Evolutionary conservation across 1,140 invertebrate genomes (phyloP), one percentile per base, ranked within the genome.

Genomic region (Pseudomyrmex dendroicus): DNA sequence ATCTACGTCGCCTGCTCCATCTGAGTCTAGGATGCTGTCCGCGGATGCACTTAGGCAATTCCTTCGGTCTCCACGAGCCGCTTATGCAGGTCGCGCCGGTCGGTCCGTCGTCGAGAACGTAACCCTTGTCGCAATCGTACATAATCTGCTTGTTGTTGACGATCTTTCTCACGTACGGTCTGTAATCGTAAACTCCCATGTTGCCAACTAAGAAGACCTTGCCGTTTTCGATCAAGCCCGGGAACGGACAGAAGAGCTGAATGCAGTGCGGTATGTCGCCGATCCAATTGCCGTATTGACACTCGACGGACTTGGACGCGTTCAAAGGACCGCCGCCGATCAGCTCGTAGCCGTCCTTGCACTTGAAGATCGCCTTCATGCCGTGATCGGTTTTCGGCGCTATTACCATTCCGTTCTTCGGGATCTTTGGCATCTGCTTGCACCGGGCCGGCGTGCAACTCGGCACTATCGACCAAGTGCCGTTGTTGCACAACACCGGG

Each of bases 161-260:
- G n/a, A 96, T 91, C 94, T 98, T 98, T 89, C 96, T 96, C 0
- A 99, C 98, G 91, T 99, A 99, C 0, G 98, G 97, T n/a, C 98
- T 94, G 92, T 99, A 99, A 92, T 99, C 98, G 92, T 99, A 99
- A 50, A 99, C 95, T 0, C 99, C 99, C 98, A 99, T 99, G 90
- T 99, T 98, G 2, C 98, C 99, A 2, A 99, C 98, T 0, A 99
- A 94, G 13, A 99, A 95, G 0, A 99, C 98, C 92, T 98, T 98
- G 9, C 99, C 99, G 89, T 99, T 97, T 68, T 97, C 95, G 61
- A 99, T 96, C 83, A 97, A 96, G 1, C 99, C 98, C 17, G 99
- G 99, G 93, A 98, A 99, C 0, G 98, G 97, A 92, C 99, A 99
- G 90, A 97, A 99, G 0, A 99, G 98, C 46, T 89, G 98, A 90